Evolutionary conservation across 2,888 invertebrate genomes (phyloP).

Genomic region (Parnassius mnemosyne): DNA sequence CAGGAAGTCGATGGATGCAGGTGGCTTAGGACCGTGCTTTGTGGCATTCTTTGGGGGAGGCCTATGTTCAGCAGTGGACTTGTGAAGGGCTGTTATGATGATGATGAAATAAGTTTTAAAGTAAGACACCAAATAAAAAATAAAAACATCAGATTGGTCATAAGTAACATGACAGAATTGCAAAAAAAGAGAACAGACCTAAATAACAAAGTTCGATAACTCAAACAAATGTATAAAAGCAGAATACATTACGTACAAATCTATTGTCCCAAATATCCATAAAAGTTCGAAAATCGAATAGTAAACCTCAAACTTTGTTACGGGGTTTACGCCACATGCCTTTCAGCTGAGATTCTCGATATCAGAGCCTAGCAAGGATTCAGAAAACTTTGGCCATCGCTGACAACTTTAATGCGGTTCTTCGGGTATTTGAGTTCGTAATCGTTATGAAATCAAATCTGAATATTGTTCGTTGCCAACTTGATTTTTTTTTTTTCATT

Average conservation of each 20-base stretch:
- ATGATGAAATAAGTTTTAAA: too few relatives aligned
- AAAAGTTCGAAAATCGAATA: constrained; percentile 40
- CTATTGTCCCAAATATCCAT: constrained; percentile 30
- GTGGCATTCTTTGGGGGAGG: too few relatives aligned
- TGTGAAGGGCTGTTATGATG: too few relatives aligned
- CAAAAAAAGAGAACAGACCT: not conserved
- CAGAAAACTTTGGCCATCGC: constrained; percentile 54
- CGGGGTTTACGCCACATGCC: constrained; percentile 42
- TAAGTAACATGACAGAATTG: not conserved
- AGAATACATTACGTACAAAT: constrained; percentile 5
- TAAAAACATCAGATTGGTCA: too few relatives aligned
- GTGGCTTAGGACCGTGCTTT: too few relatives aligned
- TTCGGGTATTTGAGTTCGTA: constrained; percentile 50
- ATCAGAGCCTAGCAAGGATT: constrained; percentile 48
- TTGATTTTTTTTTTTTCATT: constrained; percentile 28
- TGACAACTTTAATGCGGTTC: constrained; percentile 63
- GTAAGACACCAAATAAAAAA: too few relatives aligned
- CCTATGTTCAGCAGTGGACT: too few relatives aligned
- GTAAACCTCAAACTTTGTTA: constrained; percentile 32
- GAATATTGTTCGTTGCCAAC: not conserved
- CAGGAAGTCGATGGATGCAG: too few relatives aligned
- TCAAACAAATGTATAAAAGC: too few relatives aligned
- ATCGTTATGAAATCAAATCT: constrained; percentile 48
- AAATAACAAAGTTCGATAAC: not conserved
- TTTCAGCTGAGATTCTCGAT: constrained; percentile 46